Base-by-base conservation (phyloP, 2,888 invertebrate species). In the Neoscelio sp. region DNA sequence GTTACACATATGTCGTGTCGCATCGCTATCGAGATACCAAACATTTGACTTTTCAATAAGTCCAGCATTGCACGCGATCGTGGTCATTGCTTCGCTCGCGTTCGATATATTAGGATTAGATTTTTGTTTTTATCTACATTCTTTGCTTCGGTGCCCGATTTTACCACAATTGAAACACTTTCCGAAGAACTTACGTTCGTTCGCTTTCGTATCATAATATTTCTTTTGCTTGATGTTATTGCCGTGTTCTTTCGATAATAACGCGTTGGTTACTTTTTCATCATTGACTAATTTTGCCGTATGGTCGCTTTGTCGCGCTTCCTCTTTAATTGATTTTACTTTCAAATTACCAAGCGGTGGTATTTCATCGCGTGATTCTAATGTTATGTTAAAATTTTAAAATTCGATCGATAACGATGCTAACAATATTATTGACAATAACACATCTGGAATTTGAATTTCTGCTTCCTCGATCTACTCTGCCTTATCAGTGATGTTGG, bases 361-460 rank as follows among this genome's bases (percentile, higher is more conserved):
- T 2, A 81, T 23, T 0, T 64, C 38, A 40, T 78, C 81, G 2
- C 71, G 74, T 2, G 70, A 60, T 20, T 70, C 60, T 28, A 67
- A 56, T 7, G 68, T 56, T n/a, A 56, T 17, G 35, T 23, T 15
- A 40, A 77, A 82, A 42, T 65, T 82, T 12, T 83, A 73, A 40
- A 58, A 84, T 7, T 83, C 77, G 1, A 28, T 6, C 15, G 81
- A 81, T 58, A 83, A 64, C 0, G 68, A 79, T 10, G 65, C 65
- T 5, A 83, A n/a, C 13, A 83, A 30, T 60, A 82, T 83, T 70
- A 82, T 78, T 5, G 82, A 79, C 10, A 74, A 13, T 33, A 83
- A n/a, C 10, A 80, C 81, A 28, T 76, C 46, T 10, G 78, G 82
- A 28, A 83, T 78, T 15, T 48, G n/a, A 2, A 82, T 82, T 13